Percentiles rank a stretch among this genome's conserved stretches.
Evolutionary conservation across 30 jellyfish, hydroid and myxozoan genomes (phyloP).

Genomic region (Aurelia aurita): DNA sequence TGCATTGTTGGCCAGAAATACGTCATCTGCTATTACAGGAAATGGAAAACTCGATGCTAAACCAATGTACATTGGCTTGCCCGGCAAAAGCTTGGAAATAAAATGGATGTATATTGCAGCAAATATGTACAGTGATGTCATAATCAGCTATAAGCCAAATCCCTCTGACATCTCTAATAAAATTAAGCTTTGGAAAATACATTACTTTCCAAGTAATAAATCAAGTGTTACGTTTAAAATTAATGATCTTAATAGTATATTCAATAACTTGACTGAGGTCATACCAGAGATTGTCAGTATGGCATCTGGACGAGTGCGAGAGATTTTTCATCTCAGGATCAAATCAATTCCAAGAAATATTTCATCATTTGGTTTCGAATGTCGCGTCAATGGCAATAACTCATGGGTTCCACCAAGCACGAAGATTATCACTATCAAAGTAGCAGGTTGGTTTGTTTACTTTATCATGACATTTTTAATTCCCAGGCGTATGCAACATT

Average conservation of each 20-base stretch:
- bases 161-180: neutral
- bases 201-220: slow-evolving; percentile 8
- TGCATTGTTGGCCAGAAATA: no score
- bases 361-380: slow-evolving; percentile 15
- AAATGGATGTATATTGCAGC: slow-evolving; percentile 38
- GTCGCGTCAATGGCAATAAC: neutral
- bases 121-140: neutral
- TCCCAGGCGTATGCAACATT: no score
- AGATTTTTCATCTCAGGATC: neutral
- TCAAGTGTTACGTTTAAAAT: neutral
- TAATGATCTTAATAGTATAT: neutral
- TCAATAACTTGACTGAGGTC: slow-evolving; percentile 51
- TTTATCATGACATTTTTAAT: no score
- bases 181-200: slow-evolving; percentile 14
- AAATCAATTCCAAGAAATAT: slow-evolving; percentile 38
- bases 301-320: neutral
- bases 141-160: neutral
- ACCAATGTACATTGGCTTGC: slow-evolving; percentile 36
- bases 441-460: slow-evolving; percentile 30
- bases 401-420: neutral
- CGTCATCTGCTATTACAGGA: no score
- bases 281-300: neutral
- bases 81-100: slow-evolving; percentile 10
- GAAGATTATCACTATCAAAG: slow-evolving; percentile 21
- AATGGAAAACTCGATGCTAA: neutral